phyloP scores from a whole-genome alignment of 2,888 invertebrate species.

The Acleris cristana region DNA sequence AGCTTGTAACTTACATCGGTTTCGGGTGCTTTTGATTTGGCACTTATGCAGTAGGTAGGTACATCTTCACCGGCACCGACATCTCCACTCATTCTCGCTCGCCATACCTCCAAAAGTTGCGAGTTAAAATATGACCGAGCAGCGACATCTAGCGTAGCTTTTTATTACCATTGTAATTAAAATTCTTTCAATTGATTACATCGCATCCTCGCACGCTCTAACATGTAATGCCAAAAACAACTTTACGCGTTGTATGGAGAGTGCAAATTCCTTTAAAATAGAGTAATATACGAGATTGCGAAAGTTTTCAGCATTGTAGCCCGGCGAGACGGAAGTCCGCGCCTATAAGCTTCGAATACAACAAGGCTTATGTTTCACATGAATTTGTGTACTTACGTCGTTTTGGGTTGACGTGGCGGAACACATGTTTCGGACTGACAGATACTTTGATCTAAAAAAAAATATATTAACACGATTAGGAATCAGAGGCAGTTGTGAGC shows the following conservation, averaged over 20 bases:
- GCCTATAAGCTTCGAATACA: background rate
- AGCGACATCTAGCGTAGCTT: too few species aligned
- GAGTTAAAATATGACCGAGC: too few species aligned
- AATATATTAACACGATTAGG: constrained; percentile 20
- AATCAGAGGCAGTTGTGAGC: constrained; percentile 11
- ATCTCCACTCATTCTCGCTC: too few species aligned
- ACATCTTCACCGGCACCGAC: too few species aligned
- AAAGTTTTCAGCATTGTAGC: background rate
- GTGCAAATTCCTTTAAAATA: background rate
- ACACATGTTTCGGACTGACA: constrained; percentile 17
- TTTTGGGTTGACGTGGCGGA: constrained; percentile 9
- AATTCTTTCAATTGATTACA: too few species aligned
- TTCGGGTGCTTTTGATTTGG: too few species aligned
- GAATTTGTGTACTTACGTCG: background rate
- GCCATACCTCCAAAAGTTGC: too few species aligned
- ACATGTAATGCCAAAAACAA: background rate
- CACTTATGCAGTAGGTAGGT: too few species aligned
- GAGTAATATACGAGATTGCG: background rate
- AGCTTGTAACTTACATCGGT: too few species aligned
- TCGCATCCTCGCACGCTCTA: background rate
- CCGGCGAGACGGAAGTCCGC: constrained; percentile 4
- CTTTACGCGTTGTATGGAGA: background rate
- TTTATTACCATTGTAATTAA: too few species aligned
- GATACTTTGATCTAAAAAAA: constrained; percentile 31
- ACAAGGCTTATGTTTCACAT: background rate